Percentiles rank a stretch among this genome's conserved stretches.
Evolutionary conservation across 2,797 vertebrate genomes (phyloP).

Genomic region (Gorsachius magnificus): DNA sequence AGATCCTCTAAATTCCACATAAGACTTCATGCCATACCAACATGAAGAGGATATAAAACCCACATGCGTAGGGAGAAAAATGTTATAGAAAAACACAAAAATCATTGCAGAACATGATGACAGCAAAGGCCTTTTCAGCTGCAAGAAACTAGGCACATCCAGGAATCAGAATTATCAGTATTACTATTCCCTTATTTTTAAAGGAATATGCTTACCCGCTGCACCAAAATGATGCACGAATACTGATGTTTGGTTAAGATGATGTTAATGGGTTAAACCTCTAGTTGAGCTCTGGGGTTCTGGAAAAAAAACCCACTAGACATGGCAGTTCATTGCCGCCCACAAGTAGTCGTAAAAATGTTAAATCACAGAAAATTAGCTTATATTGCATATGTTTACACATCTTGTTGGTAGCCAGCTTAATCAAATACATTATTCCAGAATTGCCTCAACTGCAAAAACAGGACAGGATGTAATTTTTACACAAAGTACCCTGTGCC

Average conservation of each 20-base stretch:
- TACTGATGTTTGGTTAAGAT: not conserved
- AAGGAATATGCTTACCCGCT: not conserved
- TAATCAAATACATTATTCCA: not conserved
- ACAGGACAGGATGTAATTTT: constrained; percentile 1
- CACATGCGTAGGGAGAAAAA: constrained; percentile 50
- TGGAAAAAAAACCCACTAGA: not conserved
- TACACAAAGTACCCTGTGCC: not conserved
- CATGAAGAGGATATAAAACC: constrained; percentile 69
- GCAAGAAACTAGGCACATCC: not conserved
- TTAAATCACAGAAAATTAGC: not conserved
- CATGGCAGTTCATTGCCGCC: not conserved
- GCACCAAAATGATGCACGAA: not conserved
- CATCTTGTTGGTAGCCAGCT: not conserved
- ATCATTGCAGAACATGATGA: constrained; percentile 41
- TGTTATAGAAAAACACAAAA: constrained; percentile 61
- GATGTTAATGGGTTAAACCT: not conserved
- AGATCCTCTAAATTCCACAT: constrained; percentile 76
- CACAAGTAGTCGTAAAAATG: not conserved
- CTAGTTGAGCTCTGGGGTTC: not conserved
- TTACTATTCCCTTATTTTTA: not conserved
- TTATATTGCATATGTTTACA: not conserved
- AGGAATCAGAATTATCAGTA: not conserved
- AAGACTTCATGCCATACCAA: constrained; percentile 62
- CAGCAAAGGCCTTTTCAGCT: constrained; percentile 34
- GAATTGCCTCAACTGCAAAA: constrained; percentile 8